Evolutionary conservation across 2,888 invertebrate genomes (phyloP), one percentile per base, ranked within the genome.

Genomic region (Polydesmus complanatus): DNA sequence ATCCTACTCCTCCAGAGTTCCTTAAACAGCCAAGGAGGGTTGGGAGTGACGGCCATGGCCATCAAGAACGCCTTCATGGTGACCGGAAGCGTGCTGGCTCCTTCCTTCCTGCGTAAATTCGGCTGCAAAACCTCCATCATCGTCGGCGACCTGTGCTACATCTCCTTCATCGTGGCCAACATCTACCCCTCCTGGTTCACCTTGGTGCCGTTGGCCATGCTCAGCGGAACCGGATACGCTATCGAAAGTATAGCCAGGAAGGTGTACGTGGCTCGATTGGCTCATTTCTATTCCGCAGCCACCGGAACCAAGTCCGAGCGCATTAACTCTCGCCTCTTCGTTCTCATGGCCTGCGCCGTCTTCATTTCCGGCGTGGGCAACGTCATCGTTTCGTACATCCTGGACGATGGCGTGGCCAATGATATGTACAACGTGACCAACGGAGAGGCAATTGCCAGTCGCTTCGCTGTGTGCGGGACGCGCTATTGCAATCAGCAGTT

Each of bases 11-110:
- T 37, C 23, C 58, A 58, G 50, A 58, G 58, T 51, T 58, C 58
- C 11, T 19, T 58, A 21, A 49, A 58, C 21, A 3, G 5, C 3
- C 22, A 50, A 14, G 22, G 25, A n/a, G 58, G 58, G 3, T 18
- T 58, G 19, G 58, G 58, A 21, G 58, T 58, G 14, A 19, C 18
- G 5, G 3, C 58, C 8, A 18, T 58, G 25, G 58, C 58, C 58
- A 21, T 51, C 8, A 23, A 23, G n/a, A 50, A 51, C 25, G 51
- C 14, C 11, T 58, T 19, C 23, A 51, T 23, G 25, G 3, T 58
- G 11, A 5, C 51, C 8, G 58, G 58, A 11, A 22, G 22, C 14
- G 5, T 50, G 11, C 3, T 26, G 5, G 25, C 50, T n/a, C 11
- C 23, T 14, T 22, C 50, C 18, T 3, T 58, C 5, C 5, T 58